Evolutionary conservation across 2,113 vertebrate genomes (phyloP).

Genomic region (Lepidothrix coronata): DNA sequence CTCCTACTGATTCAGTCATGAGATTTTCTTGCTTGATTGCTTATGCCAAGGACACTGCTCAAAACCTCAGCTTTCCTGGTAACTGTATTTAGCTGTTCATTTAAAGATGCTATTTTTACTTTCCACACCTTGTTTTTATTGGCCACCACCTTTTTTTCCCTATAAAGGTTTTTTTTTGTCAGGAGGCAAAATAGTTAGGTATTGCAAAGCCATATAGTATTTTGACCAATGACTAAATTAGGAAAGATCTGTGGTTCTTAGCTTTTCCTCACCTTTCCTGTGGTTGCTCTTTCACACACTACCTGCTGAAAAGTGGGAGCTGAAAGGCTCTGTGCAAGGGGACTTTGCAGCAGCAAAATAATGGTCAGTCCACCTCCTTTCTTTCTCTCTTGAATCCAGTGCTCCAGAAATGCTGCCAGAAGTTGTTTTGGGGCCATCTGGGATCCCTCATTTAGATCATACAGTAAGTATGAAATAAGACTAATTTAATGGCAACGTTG

Average conservation of each 20-base stretch:
- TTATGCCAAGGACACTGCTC: not conserved
- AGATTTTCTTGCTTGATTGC: not conserved
- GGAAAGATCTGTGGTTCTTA: not conserved
- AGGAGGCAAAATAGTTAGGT: conserved; percentile 10
- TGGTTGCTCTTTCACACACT: not conserved
- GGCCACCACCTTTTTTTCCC: conserved; percentile 1
- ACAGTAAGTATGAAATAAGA: conserved; percentile 4
- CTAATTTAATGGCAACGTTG: not conserved
- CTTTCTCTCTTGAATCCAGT: not conserved
- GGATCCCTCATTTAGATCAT: not conserved
- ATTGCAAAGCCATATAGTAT: not conserved
- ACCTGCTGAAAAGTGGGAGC: not conserved
- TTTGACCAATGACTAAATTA: conserved; percentile 10
- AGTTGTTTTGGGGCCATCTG: not conserved
- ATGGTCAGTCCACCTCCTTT: not conserved
- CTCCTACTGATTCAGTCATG: not conserved
- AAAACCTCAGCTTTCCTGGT: not conserved
- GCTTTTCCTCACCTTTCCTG: conserved; percentile 12
- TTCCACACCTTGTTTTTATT: conserved; percentile 22
- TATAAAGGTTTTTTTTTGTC: conserved; percentile 24
- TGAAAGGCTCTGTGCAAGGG: not conserved
- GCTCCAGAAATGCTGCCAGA: not conserved
- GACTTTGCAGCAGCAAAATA: not conserved
- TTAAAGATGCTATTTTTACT: conserved; percentile 24
- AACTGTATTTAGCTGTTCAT: not conserved